Evolutionary conservation across 2,888 invertebrate genomes (phyloP).

Genomic region (Catocala sponsa): DNA sequence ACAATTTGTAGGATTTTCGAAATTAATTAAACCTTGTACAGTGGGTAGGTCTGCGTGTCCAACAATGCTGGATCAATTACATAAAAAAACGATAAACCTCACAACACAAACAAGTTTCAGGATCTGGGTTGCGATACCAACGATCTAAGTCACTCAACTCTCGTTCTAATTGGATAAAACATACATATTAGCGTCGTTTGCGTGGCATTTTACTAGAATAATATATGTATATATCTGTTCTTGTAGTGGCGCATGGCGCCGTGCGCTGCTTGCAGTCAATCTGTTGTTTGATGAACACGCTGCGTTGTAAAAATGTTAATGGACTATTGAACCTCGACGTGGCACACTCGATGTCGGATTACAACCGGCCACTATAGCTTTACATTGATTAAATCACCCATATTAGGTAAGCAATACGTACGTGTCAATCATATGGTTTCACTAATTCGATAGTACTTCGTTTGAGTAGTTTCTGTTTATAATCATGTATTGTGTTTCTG

Average conservation of each 20-base stretch:
- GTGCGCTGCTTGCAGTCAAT: slow-evolving; percentile 44
- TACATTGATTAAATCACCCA: slow-evolving; percentile 64
- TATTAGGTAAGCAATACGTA: slow-evolving; percentile 14
- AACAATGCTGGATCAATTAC: background rate
- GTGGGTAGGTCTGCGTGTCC: background rate
- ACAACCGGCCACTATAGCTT: slow-evolving; percentile 51
- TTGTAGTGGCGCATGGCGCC: slow-evolving; percentile 44
- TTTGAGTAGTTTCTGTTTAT: background rate
- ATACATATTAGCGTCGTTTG: slow-evolving; percentile 1
- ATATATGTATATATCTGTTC: slow-evolving; percentile 26
- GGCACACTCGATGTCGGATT: slow-evolving; percentile 44
- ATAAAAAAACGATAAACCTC: background rate
- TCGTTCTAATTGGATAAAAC: slow-evolving; percentile 8
- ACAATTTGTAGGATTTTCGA: slow-evolving; percentile 11
- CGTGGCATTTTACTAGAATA: slow-evolving; percentile 20
- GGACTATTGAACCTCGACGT: slow-evolving; percentile 53
- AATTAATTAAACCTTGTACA: background rate
- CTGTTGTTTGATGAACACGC: slow-evolving; percentile 55
- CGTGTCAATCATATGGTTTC: slow-evolving; percentile 16
- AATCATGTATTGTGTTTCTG: background rate
- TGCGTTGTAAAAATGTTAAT: slow-evolving; percentile 65
- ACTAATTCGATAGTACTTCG: slow-evolving; percentile 1
- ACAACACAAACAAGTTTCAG: slow-evolving; percentile 3
- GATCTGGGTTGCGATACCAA: slow-evolving; percentile 1
- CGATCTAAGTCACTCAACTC: slow-evolving; percentile 5